Conservation (phyloP, 1,140 invertebrate genomes). For the Drosophila willistoni region DNA sequence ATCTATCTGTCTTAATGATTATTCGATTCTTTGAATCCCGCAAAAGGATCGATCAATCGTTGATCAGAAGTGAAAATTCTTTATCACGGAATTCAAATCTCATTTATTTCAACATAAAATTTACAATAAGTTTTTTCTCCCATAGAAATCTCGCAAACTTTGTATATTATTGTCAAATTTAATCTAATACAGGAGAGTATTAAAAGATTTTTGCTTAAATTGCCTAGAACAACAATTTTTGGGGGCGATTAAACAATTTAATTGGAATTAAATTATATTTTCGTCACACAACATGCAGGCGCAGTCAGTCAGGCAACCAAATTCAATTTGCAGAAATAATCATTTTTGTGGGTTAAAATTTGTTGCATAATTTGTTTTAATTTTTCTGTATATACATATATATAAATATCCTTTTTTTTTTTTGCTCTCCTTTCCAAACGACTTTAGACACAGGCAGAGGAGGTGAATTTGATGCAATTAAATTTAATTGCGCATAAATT, state of each 20-base stretch:
- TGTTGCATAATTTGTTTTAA: conserved; percentile 3
- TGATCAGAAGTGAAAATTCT: too few relatives aligned
- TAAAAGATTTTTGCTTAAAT: background rate
- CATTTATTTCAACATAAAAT: too few relatives aligned
- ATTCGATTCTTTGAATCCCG: too few relatives aligned
- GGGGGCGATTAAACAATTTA: background rate
- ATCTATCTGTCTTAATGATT: too few relatives aligned
- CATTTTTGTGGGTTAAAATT: conserved; percentile 9
- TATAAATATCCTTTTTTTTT: background rate
- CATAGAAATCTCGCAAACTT: too few relatives aligned
- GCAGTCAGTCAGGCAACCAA: background rate
- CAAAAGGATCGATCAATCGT: too few relatives aligned
- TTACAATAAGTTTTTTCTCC: too few relatives aligned
- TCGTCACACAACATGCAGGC: background rate
- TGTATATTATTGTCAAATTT: background rate
- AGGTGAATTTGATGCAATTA: conserved; percentile 51
- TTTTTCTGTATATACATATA: background rate
- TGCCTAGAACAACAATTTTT: background rate
- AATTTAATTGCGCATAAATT: conserved; percentile 70
- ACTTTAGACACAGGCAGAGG: background rate
- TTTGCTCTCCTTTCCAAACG: background rate
- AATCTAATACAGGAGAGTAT: background rate
- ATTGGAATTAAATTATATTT: conserved; percentile 6
- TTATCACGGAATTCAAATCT: too few relatives aligned
- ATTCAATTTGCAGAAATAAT: conserved; percentile 10